A percentile compares a stretch with the other conserved stretches of the same genome.
Evolutionary conservation across 1,140 invertebrate species (phyloP).

Genomic region (Cydia fagiglandana): DNA sequence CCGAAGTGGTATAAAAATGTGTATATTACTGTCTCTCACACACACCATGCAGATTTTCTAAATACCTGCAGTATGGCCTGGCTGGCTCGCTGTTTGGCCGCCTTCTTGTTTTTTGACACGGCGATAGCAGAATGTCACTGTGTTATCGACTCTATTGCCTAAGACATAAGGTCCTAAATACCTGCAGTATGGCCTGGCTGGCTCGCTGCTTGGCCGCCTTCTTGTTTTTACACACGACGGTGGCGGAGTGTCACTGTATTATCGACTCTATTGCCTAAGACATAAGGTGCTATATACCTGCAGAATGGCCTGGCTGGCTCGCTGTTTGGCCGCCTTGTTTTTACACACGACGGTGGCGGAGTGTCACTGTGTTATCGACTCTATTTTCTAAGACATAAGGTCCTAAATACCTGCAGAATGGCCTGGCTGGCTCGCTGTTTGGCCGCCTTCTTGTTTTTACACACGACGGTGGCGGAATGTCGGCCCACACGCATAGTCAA

Average conservation of each 20-base stretch:
- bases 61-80: conserved; percentile 93
- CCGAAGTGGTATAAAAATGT: no score
- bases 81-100: conserved; percentile 97
- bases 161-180: conserved; percentile 31
- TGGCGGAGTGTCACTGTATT: conserved; percentile 83
- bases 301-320: conserved; percentile 96
- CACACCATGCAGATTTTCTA: background rate
- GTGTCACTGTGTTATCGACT: conserved; percentile 74
- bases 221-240: conserved; percentile 91
- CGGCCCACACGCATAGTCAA: conserved; percentile 97
- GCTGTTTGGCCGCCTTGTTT: conserved; percentile 96
- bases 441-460: conserved; percentile 98
- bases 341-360: conserved; percentile 91
- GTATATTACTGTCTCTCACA: no score
- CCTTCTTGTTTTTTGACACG: conserved; percentile 91
- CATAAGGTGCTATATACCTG: conserved; percentile 76
- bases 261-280: background rate
- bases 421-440: conserved; percentile 97
- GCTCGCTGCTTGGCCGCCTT: conserved; percentile 98
- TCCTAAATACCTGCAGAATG: conserved; percentile 86
- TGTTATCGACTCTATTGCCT: background rate
- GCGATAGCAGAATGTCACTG: conserved; percentile 50
- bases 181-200: conserved; percentile 95
- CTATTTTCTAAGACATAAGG: background rate
- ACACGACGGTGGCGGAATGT: conserved; percentile 92